Conservation (phyloP, 2,797 vertebrate species). For the Adrianichthys oophorus region DNA sequence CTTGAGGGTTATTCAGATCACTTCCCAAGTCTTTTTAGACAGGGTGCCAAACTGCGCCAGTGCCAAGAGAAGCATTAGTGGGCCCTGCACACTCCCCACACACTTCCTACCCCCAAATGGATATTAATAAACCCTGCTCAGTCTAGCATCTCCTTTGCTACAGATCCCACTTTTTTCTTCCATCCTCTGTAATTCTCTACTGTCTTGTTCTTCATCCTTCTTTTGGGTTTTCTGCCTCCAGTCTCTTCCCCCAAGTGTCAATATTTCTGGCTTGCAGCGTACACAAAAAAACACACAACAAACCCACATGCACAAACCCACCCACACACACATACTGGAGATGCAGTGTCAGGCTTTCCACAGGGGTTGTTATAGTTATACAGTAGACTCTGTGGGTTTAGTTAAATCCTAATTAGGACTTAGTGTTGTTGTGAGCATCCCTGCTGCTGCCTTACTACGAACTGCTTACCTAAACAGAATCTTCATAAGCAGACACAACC, state of each 20-base stretch:
- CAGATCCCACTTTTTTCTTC: conserved; percentile 46
- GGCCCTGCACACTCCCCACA: conserved; percentile 35
- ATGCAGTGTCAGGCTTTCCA: conserved; percentile 72
- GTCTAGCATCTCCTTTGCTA: conserved; percentile 49
- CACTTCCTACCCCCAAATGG: conserved; percentile 50
- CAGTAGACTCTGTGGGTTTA: conserved; percentile 72
- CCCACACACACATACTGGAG: conserved; percentile 23
- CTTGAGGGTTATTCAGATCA: conserved; percentile 58
- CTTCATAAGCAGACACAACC: conserved; percentile 24
- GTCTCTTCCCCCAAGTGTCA: conserved; percentile 63
- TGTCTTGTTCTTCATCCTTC: conserved; percentile 48
- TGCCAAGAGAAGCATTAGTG: conserved; percentile 74
- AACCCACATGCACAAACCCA: conserved; percentile 15
- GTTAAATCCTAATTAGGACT: conserved; percentile 74
- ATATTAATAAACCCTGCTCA: conserved; percentile 72
- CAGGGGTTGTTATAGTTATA: conserved; percentile 62
- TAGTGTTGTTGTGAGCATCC: conserved; percentile 71
- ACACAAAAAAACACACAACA: conserved; percentile 24
- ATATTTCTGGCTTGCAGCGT: conserved; percentile 56
- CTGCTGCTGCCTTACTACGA: conserved; percentile 60
- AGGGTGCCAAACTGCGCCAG: conserved; percentile 64
- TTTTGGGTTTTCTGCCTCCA: conserved; percentile 52
- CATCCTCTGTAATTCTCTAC: conserved; percentile 50
- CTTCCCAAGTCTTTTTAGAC: conserved; percentile 62
- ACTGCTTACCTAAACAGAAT: conserved; percentile 69